Evolutionary conservation across 1,140 invertebrate genomes (phyloP), one percentile per base, ranked within the genome.

Genomic region (Thaumetopoea pityocampa): DNA sequence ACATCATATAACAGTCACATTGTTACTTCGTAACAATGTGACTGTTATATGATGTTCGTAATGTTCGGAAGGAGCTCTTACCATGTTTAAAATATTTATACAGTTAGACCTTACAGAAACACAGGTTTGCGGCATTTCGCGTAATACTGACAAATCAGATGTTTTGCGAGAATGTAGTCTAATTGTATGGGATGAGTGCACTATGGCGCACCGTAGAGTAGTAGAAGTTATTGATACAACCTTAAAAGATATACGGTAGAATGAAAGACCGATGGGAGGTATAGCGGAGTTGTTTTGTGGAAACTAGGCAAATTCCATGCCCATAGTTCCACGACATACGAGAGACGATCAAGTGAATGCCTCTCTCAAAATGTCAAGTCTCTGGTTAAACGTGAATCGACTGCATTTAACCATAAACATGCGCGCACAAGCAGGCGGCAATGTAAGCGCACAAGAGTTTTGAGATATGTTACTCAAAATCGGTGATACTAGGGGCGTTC

Each of bases 361-460:
- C 8, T 14, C 12, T 6, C 15, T 28, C 11, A 28, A 28, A 28
- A 10, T 10, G n/a, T 28, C 26, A 7, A 9, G 11, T 4, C n/a
- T 28, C 6, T 28, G 26, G 26, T 28, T 14, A 14, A 4, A 9
- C 3, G 14, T 29, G 1, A 8, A 15, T 1, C 14, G 5, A n/a
- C 27, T 29, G 27, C 27, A 8, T 15, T 29, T 29, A 15, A 29
- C 27, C 14, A 16, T 15, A 5, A 29, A 29, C 8, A 15, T 29
- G 27, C 7, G 27, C 14, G 11, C 12, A 15, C 27, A 16, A 10
- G 2, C 16, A 6, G 27, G 27, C 27, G 14, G 28, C 2, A 17
- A 17, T 17, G 4, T 9, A 32, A 16, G 17, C 4, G 29, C 29
- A 11, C 29, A 32, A 32, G 17, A 19, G 15, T 32, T 32, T 10